Conservation (phyloP, 2,888 invertebrate genomes). For the Drosophila borborema region DNA sequence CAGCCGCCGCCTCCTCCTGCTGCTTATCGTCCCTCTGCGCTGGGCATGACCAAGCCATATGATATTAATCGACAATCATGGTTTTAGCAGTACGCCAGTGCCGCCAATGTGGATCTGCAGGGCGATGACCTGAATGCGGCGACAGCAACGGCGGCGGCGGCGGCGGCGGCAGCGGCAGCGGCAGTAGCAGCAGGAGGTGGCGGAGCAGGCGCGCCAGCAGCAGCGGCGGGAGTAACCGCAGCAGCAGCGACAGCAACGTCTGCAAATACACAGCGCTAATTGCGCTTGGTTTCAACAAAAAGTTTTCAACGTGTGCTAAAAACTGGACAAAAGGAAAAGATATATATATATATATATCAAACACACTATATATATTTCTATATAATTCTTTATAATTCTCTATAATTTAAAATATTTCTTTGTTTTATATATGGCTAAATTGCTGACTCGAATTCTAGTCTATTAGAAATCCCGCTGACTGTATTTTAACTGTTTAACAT, state of each 20-base stretch:
- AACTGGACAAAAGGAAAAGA: conserved; percentile 14
- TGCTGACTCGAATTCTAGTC: conserved; percentile 70
- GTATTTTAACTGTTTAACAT: conserved; percentile 32
- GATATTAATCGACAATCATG: conserved; percentile 90
- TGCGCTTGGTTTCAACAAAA: conserved; percentile 53
- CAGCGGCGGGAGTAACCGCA: conserved; percentile 22
- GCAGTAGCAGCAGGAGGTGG: conserved; percentile 9
- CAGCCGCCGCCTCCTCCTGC: conserved; percentile 88
- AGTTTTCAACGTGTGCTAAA: conserved; percentile 27
- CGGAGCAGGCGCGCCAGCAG: conserved; percentile 5
- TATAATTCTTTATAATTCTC: conserved; percentile 18
- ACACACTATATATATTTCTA: not conserved
- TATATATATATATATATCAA: not conserved
- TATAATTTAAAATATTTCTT: conserved; percentile 10
- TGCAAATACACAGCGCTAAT: conserved; percentile 31
- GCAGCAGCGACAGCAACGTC: conserved; percentile 24
- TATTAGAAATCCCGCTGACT: conserved; percentile 33
- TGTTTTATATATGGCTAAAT: conserved; percentile 29
- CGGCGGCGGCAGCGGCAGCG: conserved; percentile 36
- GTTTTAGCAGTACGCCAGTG: conserved; percentile 87
- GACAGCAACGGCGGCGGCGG: conserved; percentile 47
- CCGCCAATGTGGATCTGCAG: conserved; percentile 77
- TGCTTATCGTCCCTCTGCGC: conserved; percentile 86
- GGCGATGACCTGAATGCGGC: conserved; percentile 72
- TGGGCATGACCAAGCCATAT: conserved; percentile 90